Evolutionary conservation across 2,113 vertebrate genomes (phyloP), one percentile per base, ranked within the genome.

Genomic region (Chaetops frenatus): DNA sequence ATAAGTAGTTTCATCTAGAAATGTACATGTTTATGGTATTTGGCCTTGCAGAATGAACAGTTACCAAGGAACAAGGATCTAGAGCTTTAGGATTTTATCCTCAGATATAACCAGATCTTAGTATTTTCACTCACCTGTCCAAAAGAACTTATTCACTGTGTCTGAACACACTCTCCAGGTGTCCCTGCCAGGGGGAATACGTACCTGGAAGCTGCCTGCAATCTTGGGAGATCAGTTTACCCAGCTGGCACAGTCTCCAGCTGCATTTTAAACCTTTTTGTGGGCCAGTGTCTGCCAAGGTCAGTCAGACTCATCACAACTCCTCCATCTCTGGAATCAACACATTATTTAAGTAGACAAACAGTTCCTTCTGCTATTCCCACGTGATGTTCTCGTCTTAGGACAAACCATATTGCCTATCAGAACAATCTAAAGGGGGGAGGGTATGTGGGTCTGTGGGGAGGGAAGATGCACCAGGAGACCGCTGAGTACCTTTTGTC

Each of bases 401-500:
- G 38, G 56, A 53, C 16, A 36, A 71, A 25, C 15, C 10, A 20
- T 20, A 35, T 9, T 44, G 16, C 31, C 27, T 40, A 16, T 51
- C 31, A 51, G 31, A 44, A 28, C 8, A 42, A 21, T 20, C 12
- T 60, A 35, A 60, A 51, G 25, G 6, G 10, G 5, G 15, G 15
- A 82, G 44, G 25, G 3, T 29, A 12, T 3, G 2, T 35, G 5
- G 5, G 11, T 28, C 15, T n/a, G 11, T 6, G 6, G 2, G 1
- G 11, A 12, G 18, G 2, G 8, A 16, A 15, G 25, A 60, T 31
- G 25, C 20, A 31, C 12, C 6, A 5, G 36, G 60, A 42, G 15
- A 60, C 20, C 7, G 40, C 14, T 0, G 1, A 40, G 24, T 50
- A 24, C 3, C 3, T 71, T 60, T 35, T 35, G 12, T 24, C 25